Conservation (phyloP, 2,113 vertebrate genomes). For the Pardalotus punctatus region DNA sequence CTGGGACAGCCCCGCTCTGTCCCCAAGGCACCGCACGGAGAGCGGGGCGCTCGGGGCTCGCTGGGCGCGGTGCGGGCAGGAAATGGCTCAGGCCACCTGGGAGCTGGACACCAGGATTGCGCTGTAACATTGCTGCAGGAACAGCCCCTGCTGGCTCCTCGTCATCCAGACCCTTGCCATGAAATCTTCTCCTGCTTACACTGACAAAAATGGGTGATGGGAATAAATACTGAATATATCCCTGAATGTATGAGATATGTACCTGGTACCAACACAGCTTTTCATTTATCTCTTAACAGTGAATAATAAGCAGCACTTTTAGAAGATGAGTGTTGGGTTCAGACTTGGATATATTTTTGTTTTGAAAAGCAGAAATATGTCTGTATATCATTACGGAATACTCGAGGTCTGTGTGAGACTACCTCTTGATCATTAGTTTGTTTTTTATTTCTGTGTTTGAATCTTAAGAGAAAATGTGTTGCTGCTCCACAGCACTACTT, state of each 20-base stretch:
- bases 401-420: background rate
- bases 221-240: background rate
- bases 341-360: background rate
- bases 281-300: constrained; percentile 6
- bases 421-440: constrained; percentile 21
- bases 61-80: too few species aligned
- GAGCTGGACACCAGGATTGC: background rate
- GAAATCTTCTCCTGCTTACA: background rate
- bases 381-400: constrained; percentile 4
- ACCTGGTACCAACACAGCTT: background rate
- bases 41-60: too few species aligned
- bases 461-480: constrained; percentile 20
- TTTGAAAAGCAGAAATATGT: background rate
- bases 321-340: background rate
- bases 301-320: background rate
- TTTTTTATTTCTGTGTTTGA: constrained; percentile 15
- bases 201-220: background rate
- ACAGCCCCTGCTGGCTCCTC: background rate
- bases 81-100: background rate
- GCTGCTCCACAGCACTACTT: constrained; percentile 11
- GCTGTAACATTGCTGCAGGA: background rate
- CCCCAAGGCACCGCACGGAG: too few species aligned
- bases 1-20: too few species aligned
- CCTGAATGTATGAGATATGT: background rate
- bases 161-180: background rate